Percentiles rank a stretch among this genome's conserved stretches.
These are phyloP conservation scores for Glyptemys insculpta DNA, from an alignment of 2,797 vertebrate species.

Conservation along the genomic window DNA sequence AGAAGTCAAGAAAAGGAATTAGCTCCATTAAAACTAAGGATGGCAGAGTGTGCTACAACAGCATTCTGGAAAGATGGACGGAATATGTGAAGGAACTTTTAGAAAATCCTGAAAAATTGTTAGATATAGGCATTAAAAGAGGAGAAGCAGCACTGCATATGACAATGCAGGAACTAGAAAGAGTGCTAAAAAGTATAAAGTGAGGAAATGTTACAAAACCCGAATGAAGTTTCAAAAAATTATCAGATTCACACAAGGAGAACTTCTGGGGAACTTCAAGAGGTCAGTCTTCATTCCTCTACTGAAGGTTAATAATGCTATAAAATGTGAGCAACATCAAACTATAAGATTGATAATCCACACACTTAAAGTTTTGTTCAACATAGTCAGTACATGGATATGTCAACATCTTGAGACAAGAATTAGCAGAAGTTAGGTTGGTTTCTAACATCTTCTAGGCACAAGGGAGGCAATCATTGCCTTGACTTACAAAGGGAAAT, in stretches of 20 bases:
- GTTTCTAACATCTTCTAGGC: background rate
- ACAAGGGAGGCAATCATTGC: background rate
- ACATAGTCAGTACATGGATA: too few species aligned
- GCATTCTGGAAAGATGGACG: background rate
- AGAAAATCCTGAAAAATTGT: background rate
- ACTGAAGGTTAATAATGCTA: too few species aligned
- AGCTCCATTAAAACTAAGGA: background rate
- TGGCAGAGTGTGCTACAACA: background rate
- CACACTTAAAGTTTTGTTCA: too few species aligned
- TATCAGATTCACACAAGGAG: too few species aligned
- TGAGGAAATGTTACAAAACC: background rate
- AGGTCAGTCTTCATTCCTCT: too few species aligned
- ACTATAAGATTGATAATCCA: too few species aligned
- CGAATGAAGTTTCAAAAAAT: background rate
- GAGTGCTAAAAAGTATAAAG: background rate
- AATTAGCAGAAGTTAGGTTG: background rate
- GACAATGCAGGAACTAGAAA: background rate
- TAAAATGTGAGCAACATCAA: too few species aligned
- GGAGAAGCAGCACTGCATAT: background rate
- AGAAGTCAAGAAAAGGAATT: background rate
- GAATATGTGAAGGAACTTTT: background rate
- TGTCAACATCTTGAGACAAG: background rate
- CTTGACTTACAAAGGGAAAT: background rate
- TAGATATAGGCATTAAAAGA: background rate
- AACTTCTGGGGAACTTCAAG: too few species aligned